Evolutionary conservation across 2,888 invertebrate genomes (phyloP), one percentile per base, ranked within the genome.

Genomic region (Microplitis deprimator): DNA sequence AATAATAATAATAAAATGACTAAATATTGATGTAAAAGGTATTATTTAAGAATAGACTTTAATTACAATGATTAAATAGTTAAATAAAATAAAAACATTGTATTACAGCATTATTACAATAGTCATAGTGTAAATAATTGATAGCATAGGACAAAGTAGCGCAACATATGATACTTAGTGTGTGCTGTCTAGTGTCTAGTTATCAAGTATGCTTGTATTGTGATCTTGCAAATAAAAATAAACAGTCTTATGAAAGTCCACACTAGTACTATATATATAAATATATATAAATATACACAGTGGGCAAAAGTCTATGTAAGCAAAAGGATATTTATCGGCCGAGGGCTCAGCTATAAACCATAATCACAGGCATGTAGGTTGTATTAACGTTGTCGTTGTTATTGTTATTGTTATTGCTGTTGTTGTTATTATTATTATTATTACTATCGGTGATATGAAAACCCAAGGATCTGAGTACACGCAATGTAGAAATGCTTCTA

Each of bases 41-140:
- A 50, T 50, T 50, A 29, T 29, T 29, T 29, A 29, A 29, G 4
- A 29, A 29, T 29, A 29, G 3, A 29, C 29, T 20, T 20, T 29
- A 29, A 29, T 29, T 29, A 29, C 0, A 29, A 29, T 29, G 4
- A 29, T 29, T 29, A 29, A 29, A 29, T 13, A 8, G 8, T 8
- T 8, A 13, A 50, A 13, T 50, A 50, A 50, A 8, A 50, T 50
- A 8, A 50, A 8, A 50, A 13, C 13, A 50, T 50, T 38, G 8
- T 65, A 29, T 65, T 38, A 8, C 65, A 20, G 8, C n/a, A 62
- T n/a, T 62, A 61, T 29, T 67, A 40, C 73, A 67, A 79, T 79
- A 77, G 80, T 80, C 80, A 72, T 78, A 79, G 20, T 75, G 75
- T 65, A 78, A 81, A 81, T 80, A 80, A 81, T 81, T 79, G 77